phyloP scores from a whole-genome alignment of 2,113 vertebrate genomes.

The Lota lota region DNA sequence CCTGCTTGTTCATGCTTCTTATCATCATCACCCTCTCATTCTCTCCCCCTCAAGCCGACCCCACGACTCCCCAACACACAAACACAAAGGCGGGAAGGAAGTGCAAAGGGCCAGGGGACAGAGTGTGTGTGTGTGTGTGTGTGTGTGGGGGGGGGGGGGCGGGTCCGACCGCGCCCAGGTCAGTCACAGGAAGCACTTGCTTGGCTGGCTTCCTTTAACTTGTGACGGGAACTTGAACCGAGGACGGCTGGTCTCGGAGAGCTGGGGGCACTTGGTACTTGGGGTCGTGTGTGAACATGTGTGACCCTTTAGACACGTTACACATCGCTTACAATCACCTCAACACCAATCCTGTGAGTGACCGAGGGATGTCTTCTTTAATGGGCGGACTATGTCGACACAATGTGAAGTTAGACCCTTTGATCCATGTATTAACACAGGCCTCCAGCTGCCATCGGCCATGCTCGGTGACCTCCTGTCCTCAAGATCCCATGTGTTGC shows the following conservation, averaged over 20 bases:
- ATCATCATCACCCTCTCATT: constrained; percentile 32
- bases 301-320: no score
- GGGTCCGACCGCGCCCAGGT: constrained; percentile 24
- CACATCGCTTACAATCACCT: no score
- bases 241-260: not conserved
- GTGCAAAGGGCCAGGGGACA: constrained; percentile 28
- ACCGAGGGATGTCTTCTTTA: no score
- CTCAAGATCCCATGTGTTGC: no score
- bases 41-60: not conserved
- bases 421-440: no score
- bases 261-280: constrained; percentile 4
- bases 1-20: constrained; percentile 47
- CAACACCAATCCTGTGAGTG: no score
- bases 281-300: no score
- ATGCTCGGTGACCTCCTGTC: no score
- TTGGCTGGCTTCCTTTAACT: constrained; percentile 41
- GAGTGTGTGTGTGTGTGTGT: constrained; percentile 9
- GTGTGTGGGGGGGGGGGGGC: no score
- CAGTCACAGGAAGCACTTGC: constrained; percentile 45
- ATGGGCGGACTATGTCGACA: no score
- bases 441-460: no score
- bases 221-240: constrained; percentile 21
- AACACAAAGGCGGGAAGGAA: constrained; percentile 74
- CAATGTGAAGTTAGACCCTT: no score
- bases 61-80: constrained; percentile 11